Conservation (phyloP, 1,140 invertebrate genomes). For the Stenopsyche tienmushanensis region DNA sequence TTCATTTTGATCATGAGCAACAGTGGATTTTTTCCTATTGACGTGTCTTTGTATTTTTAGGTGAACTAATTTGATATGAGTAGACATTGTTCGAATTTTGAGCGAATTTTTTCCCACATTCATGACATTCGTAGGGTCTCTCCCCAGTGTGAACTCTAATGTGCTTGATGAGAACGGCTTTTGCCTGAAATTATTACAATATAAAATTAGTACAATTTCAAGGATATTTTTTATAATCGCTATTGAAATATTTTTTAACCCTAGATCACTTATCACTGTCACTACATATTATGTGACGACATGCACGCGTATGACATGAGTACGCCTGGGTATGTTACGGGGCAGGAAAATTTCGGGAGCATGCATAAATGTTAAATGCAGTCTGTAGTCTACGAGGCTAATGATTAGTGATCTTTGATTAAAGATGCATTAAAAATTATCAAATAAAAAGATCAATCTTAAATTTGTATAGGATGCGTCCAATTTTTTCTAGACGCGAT, state of each 20-base stretch:
- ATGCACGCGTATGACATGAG: too few relatives aligned
- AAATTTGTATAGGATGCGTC: background rate
- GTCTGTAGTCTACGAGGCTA: too few relatives aligned
- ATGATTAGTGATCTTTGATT: too few relatives aligned
- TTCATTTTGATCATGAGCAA: background rate
- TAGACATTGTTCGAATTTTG: conserved; percentile 57
- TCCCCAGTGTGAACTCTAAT: conserved; percentile 50
- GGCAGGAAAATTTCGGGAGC: too few relatives aligned
- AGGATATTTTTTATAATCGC: too few relatives aligned
- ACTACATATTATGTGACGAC: too few relatives aligned
- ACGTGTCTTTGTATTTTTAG: conserved; percentile 30
- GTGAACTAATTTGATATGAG: conserved; percentile 46
- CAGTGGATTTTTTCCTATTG: conserved; percentile 9
- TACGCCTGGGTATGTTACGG: too few relatives aligned
- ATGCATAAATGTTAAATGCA: too few relatives aligned
- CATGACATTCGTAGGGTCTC: conserved; percentile 56
- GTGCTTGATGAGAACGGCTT: conserved; percentile 39
- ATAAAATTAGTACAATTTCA: background rate
- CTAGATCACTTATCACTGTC: too few relatives aligned
- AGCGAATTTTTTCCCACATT: conserved; percentile 59
- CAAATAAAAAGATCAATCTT: conserved; percentile 1
- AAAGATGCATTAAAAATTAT: too few relatives aligned
- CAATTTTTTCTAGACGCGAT: too few relatives aligned
- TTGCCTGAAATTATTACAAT: conserved; percentile 27
- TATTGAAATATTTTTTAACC: too few relatives aligned